Base-by-base conservation (phyloP, 2,797 vertebrate species). In the Peromyscus melanophrys region DNA sequence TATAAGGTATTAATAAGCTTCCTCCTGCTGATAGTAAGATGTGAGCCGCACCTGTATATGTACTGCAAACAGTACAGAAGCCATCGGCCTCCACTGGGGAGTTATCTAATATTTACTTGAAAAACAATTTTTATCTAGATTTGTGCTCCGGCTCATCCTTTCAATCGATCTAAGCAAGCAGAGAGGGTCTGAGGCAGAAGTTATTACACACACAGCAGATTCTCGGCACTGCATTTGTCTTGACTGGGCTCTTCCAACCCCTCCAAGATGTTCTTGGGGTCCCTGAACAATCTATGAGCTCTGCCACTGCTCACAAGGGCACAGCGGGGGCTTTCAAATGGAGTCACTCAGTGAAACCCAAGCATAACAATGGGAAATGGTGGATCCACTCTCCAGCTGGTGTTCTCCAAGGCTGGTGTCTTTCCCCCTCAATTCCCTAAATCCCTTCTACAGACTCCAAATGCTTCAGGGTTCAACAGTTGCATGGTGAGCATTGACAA, bases 61-160 rank as follows among this genome's bases (percentile, higher is more conserved):
- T 49, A 21, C 16, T 84, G 14, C 65, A 75, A 49, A 61, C 77
- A 71, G 55, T 57, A 80, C 40, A 94, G 55, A 31, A 82, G 80
- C 57, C 67, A 91, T 84, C 90, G 71, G 4, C 97, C 96, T 85
- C 98, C 98, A 96, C 96, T 96, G 93, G 82, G 95, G 97, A 96
- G 92, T 97, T 97, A 97, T 87, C 97, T 98, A 98, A 97, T 97
- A 98, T 97, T 97, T 97, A 98, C 96, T 98, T 96, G 97, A 98
- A 98, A 98, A 98, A 97, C 89, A 95, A 96, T 92, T 98, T 98
- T 98, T 98, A 98, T 98, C 98, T 98, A 90, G 97, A 98, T 96
- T 97, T 89, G 95, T 96, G 96, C 96, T 98, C 97, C 97, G 94
- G 94, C 97, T 98, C 95, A 94, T 71, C 40, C 43, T 96, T 97